phyloP scores from a whole-genome alignment of 2,888 invertebrate genomes.

The Tachina fera region DNA sequence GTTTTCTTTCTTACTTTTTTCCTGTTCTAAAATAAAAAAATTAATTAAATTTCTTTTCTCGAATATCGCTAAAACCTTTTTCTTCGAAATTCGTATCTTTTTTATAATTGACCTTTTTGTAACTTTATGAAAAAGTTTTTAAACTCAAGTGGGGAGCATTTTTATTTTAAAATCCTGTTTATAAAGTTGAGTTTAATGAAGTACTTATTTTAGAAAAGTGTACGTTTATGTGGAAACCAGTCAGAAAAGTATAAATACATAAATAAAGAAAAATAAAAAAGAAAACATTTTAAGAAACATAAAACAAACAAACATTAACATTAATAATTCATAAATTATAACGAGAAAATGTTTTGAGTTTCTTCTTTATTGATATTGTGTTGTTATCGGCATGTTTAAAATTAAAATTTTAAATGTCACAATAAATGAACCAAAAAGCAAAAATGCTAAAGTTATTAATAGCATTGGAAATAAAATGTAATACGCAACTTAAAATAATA shows the following conservation, averaged over 20 bases:
- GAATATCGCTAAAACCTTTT: neutral
- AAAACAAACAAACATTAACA: slow-evolving; percentile 49
- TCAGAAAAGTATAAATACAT: neutral
- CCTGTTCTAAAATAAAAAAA: too few species aligned
- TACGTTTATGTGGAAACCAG: neutral
- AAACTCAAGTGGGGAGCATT: slow-evolving; percentile 30
- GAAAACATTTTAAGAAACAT: slow-evolving; percentile 7
- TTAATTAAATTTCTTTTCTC: neutral
- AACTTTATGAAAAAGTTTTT: slow-evolving; percentile 16
- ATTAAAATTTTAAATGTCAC: slow-evolving; percentile 27
- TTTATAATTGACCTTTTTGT: slow-evolving; percentile 14
- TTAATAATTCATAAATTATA: slow-evolving; percentile 63
- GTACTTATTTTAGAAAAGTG: slow-evolving; percentile 9
- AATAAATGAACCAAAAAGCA: neutral
- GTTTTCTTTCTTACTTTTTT: too few species aligned
- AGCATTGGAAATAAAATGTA: neutral
- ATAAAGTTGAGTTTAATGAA: slow-evolving; percentile 64
- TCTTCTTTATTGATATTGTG: neutral
- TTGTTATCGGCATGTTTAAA: slow-evolving; percentile 6
- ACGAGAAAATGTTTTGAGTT: neutral
- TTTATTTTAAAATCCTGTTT: slow-evolving; percentile 54
- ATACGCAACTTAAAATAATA: neutral
- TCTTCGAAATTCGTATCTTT: neutral
- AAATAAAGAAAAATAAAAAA: neutral
- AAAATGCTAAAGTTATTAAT: slow-evolving; percentile 1